Evolutionary conservation across 2,113 vertebrate genomes (phyloP).

Genomic region (rabbit (Oryctolagus cuniculus)): mOryCun1.1 NC_091441.1:86517001-86517500

Average conservation of each 20-base stretch:
- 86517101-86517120: constrained; percentile 1
- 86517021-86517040: not conserved
- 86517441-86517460: not conserved
- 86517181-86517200: not conserved
- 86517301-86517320: not conserved
- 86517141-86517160: not conserved
- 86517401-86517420: not conserved
- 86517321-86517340: not conserved
- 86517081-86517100: not conserved
- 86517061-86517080: not conserved
- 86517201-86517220: constrained; percentile 23
- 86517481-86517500: not conserved
- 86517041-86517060: too few relatives aligned
- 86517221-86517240: not conserved
- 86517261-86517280: not conserved
- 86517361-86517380: not conserved
- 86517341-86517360: constrained; percentile 25
- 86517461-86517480: not conserved
- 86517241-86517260: constrained; percentile 46
- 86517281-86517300: constrained; percentile 44
- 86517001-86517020: too few relatives aligned
- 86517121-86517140: not conserved
- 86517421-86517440: not conserved
- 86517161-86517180: not conserved
- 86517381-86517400: not conserved